Base-by-base conservation (phyloP, 2,797 vertebrate species). In the Smutsia temminckii region DNA sequence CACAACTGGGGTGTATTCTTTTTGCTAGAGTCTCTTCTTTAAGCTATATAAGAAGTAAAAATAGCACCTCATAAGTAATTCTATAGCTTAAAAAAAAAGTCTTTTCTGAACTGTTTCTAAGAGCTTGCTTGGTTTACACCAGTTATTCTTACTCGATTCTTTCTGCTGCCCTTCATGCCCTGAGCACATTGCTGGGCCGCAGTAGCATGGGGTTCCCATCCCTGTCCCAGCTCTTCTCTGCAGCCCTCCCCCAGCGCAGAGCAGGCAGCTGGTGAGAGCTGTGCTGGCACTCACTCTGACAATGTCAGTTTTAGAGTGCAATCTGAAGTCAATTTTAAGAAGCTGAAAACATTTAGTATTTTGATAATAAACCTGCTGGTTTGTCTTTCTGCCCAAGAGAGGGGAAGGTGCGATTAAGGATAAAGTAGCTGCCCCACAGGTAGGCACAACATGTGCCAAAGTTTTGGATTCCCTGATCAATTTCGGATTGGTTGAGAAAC, bases 291-390 rank as follows among this genome's bases (percentile, higher is more conserved):
- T 61, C 49, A 63, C n/a, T 57, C 51, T 68, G 27, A 49, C 7
- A 1, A 11, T 81, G 74, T 81, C 46, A 20, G 72, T 64, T 91
- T 88, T 68, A 74, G 66, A 27, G 27, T 37, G 63, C 8, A 2
- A 40, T 61, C 40, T 74, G 55, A 77, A 85, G 49, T 75, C 55
- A 87, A 29, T 51, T 59, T 81, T 87, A 37, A 94, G 84, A 94
- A 81, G 83, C 66, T 32, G 40, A 86, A 96, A 92, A 88, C 78
- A 34, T 85, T 49, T 78, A 53, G 21, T 80, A 61, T 87, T 94
- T 83, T 79, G 63, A 8, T 57, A 74, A 55, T 61, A 37, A 32
- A 69, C 20, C 85, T 74, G 63, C 55, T 51, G 51, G 8, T n/a
- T 51, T 84, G 64, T 72, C 75, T 85, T 46, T 83, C 57, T 3